Percentiles rank a stretch among this genome's conserved stretches.
Conservation (phyloP, 1,140 invertebrate genomes). For the Acromyrmex echinatior region DNA sequence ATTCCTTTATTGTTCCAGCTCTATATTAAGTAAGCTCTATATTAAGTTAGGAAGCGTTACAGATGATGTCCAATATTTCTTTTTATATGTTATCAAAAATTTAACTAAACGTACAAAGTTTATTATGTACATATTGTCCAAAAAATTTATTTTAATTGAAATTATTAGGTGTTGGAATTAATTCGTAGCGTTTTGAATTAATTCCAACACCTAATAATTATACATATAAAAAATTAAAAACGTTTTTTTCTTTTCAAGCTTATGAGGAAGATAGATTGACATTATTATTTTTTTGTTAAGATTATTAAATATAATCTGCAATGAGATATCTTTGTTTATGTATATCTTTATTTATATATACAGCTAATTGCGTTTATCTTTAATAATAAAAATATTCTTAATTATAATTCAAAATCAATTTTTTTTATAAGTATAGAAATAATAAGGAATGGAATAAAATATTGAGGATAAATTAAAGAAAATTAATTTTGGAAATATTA, state of each 20-base stretch:
- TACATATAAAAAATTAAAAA: not conserved
- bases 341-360: not conserved
- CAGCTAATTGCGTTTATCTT: not conserved
- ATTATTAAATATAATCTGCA: not conserved
- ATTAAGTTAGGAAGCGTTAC: not conserved
- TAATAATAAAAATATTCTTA: not conserved
- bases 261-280: not conserved
- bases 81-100: not conserved
- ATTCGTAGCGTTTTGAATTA: no score
- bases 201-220: no score
- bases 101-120: not conserved
- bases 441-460: not conserved
- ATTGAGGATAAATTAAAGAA: not conserved
- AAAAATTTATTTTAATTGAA: conserved; percentile 7
- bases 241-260: not conserved
- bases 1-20: not conserved
- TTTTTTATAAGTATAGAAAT: not conserved
- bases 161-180: no score
- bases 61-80: not conserved
- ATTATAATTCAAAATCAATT: not conserved
- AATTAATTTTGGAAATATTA: conserved; percentile 24
- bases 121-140: not conserved
- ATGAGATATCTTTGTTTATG: not conserved
- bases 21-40: no score
- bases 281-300: not conserved